Conservation (phyloP, 2,113 vertebrate species). For the Labrus mixtus region DNA sequence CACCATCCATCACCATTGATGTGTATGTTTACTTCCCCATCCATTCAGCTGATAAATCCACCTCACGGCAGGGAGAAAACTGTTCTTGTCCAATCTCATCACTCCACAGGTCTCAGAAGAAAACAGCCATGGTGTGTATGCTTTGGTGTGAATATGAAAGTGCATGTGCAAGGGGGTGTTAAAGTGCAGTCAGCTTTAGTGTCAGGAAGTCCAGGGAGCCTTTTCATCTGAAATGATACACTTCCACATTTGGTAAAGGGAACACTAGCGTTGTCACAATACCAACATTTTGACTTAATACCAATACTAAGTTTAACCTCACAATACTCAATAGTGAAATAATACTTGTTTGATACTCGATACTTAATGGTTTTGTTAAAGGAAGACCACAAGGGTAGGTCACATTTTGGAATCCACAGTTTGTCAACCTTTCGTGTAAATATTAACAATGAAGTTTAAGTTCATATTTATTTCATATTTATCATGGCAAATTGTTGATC, state of each 20-base stretch:
- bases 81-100: constrained; percentile 38
- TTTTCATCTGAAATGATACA: constrained; percentile 41
- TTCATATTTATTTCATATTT: no score
- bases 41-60: constrained; percentile 49
- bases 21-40: constrained; percentile 26
- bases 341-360: no score
- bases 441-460: no score
- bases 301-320: no score
- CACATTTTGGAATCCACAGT: no score
- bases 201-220: constrained; percentile 44
- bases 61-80: constrained; percentile 10
- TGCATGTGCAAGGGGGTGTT: not conserved
- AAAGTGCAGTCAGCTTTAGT: constrained; percentile 4
- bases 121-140: constrained; percentile 22
- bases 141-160: not conserved
- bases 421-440: no score
- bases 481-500: no score
- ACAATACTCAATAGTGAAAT: no score
- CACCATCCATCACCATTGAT: constrained; percentile 1
- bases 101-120: constrained; percentile 16
- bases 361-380: no score
- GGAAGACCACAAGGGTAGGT: no score
- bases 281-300: no score
- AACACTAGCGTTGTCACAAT: no score
- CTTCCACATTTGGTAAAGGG: not conserved